These are phyloP conservation scores for Ophiothrix spiculata DNA, from an alignment of 35 echinoderm and acorn worm genomes.

Conservation along the genomic window DNA sequence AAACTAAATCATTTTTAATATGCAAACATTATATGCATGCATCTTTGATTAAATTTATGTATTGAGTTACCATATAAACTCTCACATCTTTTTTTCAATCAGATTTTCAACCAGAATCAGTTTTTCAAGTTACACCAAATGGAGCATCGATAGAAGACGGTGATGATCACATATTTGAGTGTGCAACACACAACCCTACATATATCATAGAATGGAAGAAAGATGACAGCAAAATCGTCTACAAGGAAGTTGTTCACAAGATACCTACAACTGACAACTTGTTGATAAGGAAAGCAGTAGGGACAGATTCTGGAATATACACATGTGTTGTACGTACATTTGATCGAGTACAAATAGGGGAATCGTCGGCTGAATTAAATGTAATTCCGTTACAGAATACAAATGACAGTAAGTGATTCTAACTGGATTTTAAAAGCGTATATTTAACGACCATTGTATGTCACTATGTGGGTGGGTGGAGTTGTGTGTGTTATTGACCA, in stretches of 20 bases:
- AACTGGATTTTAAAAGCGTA: neutral
- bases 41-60: too few relatives aligned
- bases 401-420: constrained; percentile 26
- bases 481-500: too few relatives aligned
- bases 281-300: constrained; percentile 26
- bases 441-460: too few relatives aligned
- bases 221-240: constrained; percentile 25
- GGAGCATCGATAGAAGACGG: constrained; percentile 19
- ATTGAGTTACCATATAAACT: too few relatives aligned
- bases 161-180: constrained; percentile 32
- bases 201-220: constrained; percentile 61
- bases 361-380: constrained; percentile 26
- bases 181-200: constrained; percentile 13
- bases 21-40: too few relatives aligned
- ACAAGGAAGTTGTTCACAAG: constrained; percentile 43
- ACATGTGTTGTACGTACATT: constrained; percentile 41
- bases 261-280: constrained; percentile 20
- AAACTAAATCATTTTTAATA: too few relatives aligned
- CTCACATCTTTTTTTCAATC: too few relatives aligned
- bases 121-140: constrained; percentile 27
- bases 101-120: neutral
- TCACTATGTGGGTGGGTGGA: too few relatives aligned
- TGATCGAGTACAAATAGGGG: neutral
- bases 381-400: neutral
- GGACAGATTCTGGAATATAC: constrained; percentile 43